Evolutionary conservation across 2,113 vertebrate species (phyloP).

Genomic region (Melierax canorus): DNA sequence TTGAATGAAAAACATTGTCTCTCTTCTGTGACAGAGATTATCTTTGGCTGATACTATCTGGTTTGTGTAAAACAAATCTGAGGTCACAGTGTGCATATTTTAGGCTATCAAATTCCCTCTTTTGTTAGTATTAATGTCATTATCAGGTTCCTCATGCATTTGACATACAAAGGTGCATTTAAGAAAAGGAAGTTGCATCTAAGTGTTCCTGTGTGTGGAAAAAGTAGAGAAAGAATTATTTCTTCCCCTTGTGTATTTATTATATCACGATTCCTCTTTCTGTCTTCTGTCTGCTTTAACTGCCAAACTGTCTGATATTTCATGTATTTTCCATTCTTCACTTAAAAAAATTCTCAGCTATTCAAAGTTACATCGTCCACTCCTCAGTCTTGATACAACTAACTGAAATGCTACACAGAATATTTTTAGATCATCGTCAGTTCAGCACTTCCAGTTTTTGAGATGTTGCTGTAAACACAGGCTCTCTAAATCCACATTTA

Average conservation of each 20-base stretch:
- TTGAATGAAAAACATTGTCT: not conserved
- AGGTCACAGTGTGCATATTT: not conserved
- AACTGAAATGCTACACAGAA: not conserved
- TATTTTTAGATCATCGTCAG: not conserved
- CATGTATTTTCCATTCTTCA: conserved; percentile 40
- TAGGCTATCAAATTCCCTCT: not conserved
- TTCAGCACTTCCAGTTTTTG: not conserved
- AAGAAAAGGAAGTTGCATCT: not conserved
- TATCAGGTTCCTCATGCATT: not conserved
- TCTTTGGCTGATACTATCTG: conserved; percentile 23
- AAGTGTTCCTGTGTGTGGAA: conserved; percentile 21
- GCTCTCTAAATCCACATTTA: not conserved
- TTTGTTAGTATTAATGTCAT: conserved; percentile 25
- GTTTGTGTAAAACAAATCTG: conserved; percentile 17
- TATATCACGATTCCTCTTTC: not conserved
- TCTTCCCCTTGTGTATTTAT: conserved; percentile 32
- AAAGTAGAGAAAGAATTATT: conserved; percentile 32
- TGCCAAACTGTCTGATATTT: conserved; percentile 51
- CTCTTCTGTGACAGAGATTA: not conserved
- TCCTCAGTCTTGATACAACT: not conserved
- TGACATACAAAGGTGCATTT: not conserved
- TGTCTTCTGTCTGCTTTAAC: conserved; percentile 42
- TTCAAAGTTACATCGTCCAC: not conserved
- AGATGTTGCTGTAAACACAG: not conserved
- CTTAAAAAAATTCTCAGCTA: not conserved